These are phyloP conservation scores for Drosophila acutilabella DNA, from an alignment of 2,888 invertebrate species.

Conservation along the genomic window DNA sequence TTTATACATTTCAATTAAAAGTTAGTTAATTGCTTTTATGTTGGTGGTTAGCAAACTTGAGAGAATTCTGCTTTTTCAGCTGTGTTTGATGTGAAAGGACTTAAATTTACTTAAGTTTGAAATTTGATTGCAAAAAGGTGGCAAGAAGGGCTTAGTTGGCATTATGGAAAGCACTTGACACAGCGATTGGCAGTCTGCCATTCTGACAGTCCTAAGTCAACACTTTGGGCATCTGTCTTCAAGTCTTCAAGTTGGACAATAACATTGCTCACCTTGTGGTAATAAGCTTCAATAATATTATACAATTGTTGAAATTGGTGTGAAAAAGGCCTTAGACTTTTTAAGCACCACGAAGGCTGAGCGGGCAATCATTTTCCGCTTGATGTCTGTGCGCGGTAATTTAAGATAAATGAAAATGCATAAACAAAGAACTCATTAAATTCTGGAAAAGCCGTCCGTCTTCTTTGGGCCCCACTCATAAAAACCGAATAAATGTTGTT, in stretches of 20 bases:
- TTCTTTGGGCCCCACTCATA: conserved; percentile 4
- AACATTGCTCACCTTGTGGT: conserved; percentile 48
- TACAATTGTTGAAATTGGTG: conserved; percentile 37
- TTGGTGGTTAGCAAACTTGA: not conserved
- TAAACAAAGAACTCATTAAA: conserved; percentile 69
- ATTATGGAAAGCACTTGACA: conserved; percentile 55
- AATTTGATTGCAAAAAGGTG: conserved; percentile 43
- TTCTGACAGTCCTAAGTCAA: conserved; percentile 65
- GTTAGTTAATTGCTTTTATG: conserved; percentile 7
- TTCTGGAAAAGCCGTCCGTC: conserved; percentile 24
- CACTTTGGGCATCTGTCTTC: conserved; percentile 44
- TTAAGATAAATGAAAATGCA: conserved; percentile 69
- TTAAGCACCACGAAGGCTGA: not conserved
- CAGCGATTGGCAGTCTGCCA: conserved; percentile 9
- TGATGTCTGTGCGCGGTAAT: conserved; percentile 56
- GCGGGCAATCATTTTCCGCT: conserved; percentile 15
- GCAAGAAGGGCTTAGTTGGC: conserved; percentile 56
- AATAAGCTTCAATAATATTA: conserved; percentile 74
- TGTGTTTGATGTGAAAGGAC: conserved; percentile 7
- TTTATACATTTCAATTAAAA: not conserved
- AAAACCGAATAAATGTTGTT: conserved; percentile 5
- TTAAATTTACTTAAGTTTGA: conserved; percentile 27
- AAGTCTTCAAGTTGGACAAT: conserved; percentile 13
- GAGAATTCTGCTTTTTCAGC: conserved; percentile 12
- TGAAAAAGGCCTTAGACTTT: not conserved